Base-by-base conservation (phyloP, 92 coral and sea anemone genomes). In the Zoanthus solanderi region DNA sequence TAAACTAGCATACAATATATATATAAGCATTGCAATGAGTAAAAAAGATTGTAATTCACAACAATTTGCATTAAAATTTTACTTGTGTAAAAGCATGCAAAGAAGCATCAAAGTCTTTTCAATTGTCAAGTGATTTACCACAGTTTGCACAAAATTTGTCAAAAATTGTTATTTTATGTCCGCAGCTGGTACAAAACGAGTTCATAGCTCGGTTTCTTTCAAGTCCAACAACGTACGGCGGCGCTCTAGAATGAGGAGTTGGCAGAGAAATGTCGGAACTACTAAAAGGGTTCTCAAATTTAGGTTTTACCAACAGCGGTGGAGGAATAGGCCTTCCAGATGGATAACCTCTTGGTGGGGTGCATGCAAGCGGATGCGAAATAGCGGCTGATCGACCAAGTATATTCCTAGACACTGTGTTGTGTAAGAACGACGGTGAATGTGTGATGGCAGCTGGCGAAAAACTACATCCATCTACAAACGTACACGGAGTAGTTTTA, bases 131-230 rank as follows among this genome's bases (percentile, higher is more conserved):
- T 14, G 74, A 15, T 85, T 91, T 94, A 12, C 99, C 99, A 74
- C 99, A 97, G 54, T 87, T 87, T 17, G 98, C 93, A 73, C 99
- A 97, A 83, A 95, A 97, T 76, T 97, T 95, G 88, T 97, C 98
- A 72, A 85, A 93, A 42, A 91, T 83, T 84, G 89, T 89, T 52
- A 91, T 89, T 79, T 92, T 97, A 80, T 95, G 93, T 23, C 99
- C 99, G 79, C 99, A 97, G 74, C 85, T 81, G 48, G 97, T 97
- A 84, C 99, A 97, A 88, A 92, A 97, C 61, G 91, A 88, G 74
- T 91, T 89, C 45, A 90, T 66, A 65, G 79, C 77, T 83, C 88
- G 85, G 60, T 90, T 90, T 69, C 88, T 91, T 71, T 88, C 92
- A 47, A 93, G 68, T 31, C 79, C 91, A 29, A 89, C 78, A 58